Evolutionary conservation across 2,888 invertebrate species (phyloP).

Genomic region (Phengaris alcon): DNA sequence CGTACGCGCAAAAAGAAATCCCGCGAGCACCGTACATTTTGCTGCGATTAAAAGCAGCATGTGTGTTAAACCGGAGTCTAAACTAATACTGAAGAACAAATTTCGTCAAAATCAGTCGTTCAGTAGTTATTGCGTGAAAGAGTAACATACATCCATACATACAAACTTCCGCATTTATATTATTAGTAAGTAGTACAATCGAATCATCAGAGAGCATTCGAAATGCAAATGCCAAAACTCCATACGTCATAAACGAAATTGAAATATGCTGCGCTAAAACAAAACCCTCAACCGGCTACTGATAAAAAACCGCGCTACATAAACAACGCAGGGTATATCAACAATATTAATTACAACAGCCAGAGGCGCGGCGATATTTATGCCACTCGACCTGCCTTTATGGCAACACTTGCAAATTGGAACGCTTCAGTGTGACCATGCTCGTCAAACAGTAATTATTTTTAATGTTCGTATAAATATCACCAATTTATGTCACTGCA

Average conservation of each 20-base stretch:
- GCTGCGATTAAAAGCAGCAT: too few relatives aligned
- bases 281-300: constrained; percentile 52
- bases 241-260: constrained; percentile 3
- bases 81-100: too few relatives aligned
- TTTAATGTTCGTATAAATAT: not conserved
- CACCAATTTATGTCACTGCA: not conserved
- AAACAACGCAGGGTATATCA: constrained; percentile 70
- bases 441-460: constrained; percentile 11
- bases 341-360: constrained; percentile 65
- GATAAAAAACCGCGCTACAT: constrained; percentile 63
- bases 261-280: constrained; percentile 35
- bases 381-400: constrained; percentile 31
- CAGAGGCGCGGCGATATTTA: constrained; percentile 52
- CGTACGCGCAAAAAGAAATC: too few relatives aligned
- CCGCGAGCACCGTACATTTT: too few relatives aligned
- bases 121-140: too few relatives aligned
- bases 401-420: constrained; percentile 31
- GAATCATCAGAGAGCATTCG: not conserved
- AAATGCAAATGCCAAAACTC: not conserved
- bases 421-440: constrained; percentile 5
- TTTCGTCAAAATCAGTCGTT: too few relatives aligned
- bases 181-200: not conserved
- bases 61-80: too few relatives aligned
- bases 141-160: too few relatives aligned
- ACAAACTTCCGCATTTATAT: too few relatives aligned